phyloP scores from a whole-genome alignment of 2,113 vertebrate species.

The Furnarius figulus region DNA sequence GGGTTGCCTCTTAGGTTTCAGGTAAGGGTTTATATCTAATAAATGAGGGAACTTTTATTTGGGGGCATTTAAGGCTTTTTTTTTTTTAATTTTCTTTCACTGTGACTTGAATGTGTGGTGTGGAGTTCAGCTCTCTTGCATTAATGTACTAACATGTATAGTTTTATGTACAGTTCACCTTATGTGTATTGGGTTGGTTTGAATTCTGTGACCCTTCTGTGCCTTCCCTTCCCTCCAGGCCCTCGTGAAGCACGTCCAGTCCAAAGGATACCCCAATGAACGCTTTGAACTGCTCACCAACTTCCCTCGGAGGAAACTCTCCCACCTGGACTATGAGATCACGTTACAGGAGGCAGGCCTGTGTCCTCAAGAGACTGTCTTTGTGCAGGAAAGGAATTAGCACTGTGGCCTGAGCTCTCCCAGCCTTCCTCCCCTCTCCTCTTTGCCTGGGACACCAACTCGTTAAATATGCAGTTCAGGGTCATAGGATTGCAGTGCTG shows the following conservation, averaged over 20 bases:
- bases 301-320: slow-evolving; percentile 95
- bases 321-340: slow-evolving; percentile 99
- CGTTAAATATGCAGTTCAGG: slow-evolving; percentile 66
- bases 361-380: slow-evolving; percentile 99
- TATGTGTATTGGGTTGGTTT: background rate
- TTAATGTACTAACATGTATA: background rate
- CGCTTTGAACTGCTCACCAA: slow-evolving; percentile 99
- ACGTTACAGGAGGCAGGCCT: slow-evolving; percentile 97
- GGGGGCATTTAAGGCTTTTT: background rate
- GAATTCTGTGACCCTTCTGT: background rate
- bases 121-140: background rate
- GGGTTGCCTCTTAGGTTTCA: background rate
- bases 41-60: background rate
- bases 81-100: background rate
- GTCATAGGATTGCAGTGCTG: slow-evolving; percentile 66
- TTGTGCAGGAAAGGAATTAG: slow-evolving; percentile 99
- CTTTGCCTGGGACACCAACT: slow-evolving; percentile 66
- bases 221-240: slow-evolving; percentile 74
- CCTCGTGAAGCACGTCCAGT: slow-evolving; percentile 94
- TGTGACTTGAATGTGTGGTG: background rate
- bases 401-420: slow-evolving; percentile 69
- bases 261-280: slow-evolving; percentile 97
- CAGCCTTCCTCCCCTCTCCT: slow-evolving; percentile 69
- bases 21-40: background rate
- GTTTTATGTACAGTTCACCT: background rate